phyloP scores from a whole-genome alignment of 2,888 invertebrate genomes.

The Pedicia rivosa region DNA sequence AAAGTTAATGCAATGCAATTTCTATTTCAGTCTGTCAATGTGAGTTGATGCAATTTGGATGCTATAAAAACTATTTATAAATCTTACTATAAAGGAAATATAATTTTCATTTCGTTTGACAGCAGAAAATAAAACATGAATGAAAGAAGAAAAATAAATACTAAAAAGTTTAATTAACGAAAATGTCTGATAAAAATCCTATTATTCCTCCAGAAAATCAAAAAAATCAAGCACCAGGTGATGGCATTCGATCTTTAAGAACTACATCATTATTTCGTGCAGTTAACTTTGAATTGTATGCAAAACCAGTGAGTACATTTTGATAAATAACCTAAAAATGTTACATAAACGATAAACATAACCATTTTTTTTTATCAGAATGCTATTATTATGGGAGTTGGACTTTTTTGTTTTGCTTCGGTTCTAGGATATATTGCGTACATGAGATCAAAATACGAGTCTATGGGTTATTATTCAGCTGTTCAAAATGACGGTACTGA shows the following conservation, averaged over 20 bases:
- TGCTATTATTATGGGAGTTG: conserved; percentile 67
- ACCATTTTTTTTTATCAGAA: conserved; percentile 46
- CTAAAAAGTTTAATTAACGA: too few species aligned
- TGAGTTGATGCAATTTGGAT: too few species aligned
- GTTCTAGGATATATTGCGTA: conserved; percentile 71
- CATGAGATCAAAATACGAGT: conserved; percentile 67
- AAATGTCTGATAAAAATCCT: background rate
- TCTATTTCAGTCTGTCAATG: too few species aligned
- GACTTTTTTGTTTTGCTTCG: conserved; percentile 53
- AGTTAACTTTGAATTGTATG: conserved; percentile 79
- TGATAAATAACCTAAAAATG: background rate
- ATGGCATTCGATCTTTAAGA: conserved; percentile 57
- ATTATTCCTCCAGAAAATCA: background rate
- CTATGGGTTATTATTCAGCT: conserved; percentile 64
- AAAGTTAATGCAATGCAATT: too few species aligned
- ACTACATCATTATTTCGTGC: conserved; percentile 62
- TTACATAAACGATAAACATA: background rate
- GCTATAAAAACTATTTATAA: too few species aligned
- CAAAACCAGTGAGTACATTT: conserved; percentile 58
- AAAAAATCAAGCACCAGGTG: conserved; percentile 69
- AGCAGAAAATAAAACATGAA: too few species aligned
- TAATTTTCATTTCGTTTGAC: too few species aligned
- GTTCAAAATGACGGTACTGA: conserved; percentile 63
- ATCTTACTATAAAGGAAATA: too few species aligned
- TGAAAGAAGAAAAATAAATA: too few species aligned